Base-by-base conservation (phyloP, 2,113 vertebrate species). In the Gambusia holbrooki region DNA sequence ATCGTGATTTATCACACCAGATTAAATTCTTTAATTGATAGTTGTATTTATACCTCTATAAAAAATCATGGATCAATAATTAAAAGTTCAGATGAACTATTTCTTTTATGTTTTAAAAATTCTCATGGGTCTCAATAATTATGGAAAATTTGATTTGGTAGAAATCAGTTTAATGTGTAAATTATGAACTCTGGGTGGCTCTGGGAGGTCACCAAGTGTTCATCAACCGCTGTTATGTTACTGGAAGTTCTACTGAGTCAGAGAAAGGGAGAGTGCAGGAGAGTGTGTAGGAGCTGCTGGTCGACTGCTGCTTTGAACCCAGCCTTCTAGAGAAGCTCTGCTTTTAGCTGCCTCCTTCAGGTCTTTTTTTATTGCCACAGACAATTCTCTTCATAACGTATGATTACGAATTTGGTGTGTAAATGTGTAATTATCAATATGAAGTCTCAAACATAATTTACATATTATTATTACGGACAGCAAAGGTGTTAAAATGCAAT, bases 231-330 rank as follows among this genome's bases (percentile, higher is more conserved):
- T 71, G 81, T 68, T 79, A 76, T 75, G 42, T 79, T 79, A 61
- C 71, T 80, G 42, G 64, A 51, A 73, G 65, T 77, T 42, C 63
- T 30, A 8, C 69, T 32, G 48, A 78, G 74, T 32, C 32, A 27
- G 27, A 27, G 27, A 27, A 27, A 27, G 27, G 27, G 27, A 27
- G 27, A 27, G 27, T 27, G 27, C 27, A 27, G 30, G 8, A 67
- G 68, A 86, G 74, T 68, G 71, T 84, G 77, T 82, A 76, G 70
- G 76, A 77, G 71, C 62, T 11, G 54, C 40, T 79, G 74, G 74
- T 73, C 15, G 17, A 64, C 66, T 73, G 62, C 76, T n/a, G 65
- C 78, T 84, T 77, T 84, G 79, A 85, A 84, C 73, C 12, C 73
- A 54, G 67, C 37, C 17, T 76, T 66, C 72, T 69, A 73, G 37